These are phyloP conservation scores for Cyclura pinguis DNA, from an alignment of 2,797 vertebrate genomes.

Conservation along the genomic window DNA sequence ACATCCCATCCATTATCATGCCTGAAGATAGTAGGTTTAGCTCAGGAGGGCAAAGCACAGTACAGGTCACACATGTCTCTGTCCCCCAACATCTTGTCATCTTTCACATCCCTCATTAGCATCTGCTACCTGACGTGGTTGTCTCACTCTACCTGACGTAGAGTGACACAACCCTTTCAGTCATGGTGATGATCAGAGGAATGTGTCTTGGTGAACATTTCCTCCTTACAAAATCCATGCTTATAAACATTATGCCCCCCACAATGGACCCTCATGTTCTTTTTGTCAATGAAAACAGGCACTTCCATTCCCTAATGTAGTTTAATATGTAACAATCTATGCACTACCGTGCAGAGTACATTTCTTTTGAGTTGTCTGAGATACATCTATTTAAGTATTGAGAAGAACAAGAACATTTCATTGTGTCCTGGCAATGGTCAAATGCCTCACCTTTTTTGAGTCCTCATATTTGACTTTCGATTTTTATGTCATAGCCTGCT, in stretches of 20 bases:
- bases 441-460: constrained; percentile 2
- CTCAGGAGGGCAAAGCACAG: not conserved
- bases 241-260: not conserved
- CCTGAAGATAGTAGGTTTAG: not conserved
- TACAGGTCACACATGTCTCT: not conserved
- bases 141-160: not conserved
- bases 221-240: not conserved
- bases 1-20: no score
- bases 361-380: not conserved
- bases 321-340: not conserved
- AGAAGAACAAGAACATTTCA: constrained; percentile 1
- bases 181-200: not conserved
- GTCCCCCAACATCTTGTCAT: not conserved
- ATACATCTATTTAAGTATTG: not conserved
- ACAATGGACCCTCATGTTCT: not conserved
- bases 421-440: not conserved
- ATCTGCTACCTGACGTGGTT: not conserved
- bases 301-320: not conserved
- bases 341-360: not conserved
- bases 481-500: constrained; percentile 42
- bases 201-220: not conserved
- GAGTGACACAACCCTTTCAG: not conserved
- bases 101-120: not conserved
- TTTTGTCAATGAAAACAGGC: not conserved
- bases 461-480: constrained; percentile 24